Base-by-base conservation (phyloP, 2,888 invertebrate species). In the Blera fallax region DNA sequence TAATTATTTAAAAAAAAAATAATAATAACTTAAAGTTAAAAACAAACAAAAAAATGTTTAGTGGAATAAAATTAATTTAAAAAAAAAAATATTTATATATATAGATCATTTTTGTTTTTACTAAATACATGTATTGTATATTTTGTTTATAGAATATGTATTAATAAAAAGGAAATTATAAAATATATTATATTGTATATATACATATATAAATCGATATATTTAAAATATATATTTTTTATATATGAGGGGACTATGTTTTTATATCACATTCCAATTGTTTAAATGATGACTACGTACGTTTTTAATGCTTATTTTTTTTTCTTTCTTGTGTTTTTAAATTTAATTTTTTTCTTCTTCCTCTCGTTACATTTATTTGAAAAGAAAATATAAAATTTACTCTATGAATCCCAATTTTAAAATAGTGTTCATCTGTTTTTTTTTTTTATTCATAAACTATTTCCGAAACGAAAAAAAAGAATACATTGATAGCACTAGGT, bases 231-330 rank as follows among this genome's bases (percentile, higher is more conserved):
- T 62, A 69, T 29, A 52, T 24, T 65, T n/a, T 76, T 81, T 73
- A 81, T 85, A 81, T 81, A 90, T 89, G 90, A 91, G 90, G 91
- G 91, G 91, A 92, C 91, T 91, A 90, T 91, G 90, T 90, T 89
- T 88, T 90, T 90, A 91, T 91, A 91, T 91, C 91, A 91, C 91
- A 91, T 91, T 91, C 91, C 91, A 91, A 91, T 92, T 91, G 88
- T 89, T 88, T 90, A 87, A 85, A 78, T 88, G 87, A 82, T 89
- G 88, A 88, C 89, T 89, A 88, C 87, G 87, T 89, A 88, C 88
- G 88, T 74, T 77, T 87, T 70, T 85, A 77, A 80, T 87, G 82
- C 74, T 76, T 79, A 77, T 34, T 56, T 34, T 69, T 37, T 45
- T 60, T 4, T n/a, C 80, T 77, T 67, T 72, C 24, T 58, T 40